Conservation (phyloP, 2,797 vertebrate species). For the Eulemur coronatus region DNA sequence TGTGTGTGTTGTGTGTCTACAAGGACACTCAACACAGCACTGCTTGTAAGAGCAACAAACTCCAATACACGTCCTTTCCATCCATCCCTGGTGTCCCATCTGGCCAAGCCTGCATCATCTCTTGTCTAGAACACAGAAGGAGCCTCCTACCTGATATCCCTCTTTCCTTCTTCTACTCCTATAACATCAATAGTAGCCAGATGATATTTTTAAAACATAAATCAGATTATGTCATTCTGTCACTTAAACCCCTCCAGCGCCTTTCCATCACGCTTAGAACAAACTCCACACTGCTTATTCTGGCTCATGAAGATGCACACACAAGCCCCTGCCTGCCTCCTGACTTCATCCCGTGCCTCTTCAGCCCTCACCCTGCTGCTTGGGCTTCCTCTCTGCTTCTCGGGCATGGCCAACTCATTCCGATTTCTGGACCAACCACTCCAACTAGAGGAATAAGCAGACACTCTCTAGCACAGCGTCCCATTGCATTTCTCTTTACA, state of each 20-base stretch:
- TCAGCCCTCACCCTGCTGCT: neutral
- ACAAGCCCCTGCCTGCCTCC: neutral
- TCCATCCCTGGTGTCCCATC: no score
- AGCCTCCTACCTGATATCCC: neutral
- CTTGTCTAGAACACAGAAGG: neutral
- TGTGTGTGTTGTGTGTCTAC: neutral
- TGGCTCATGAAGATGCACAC: neutral
- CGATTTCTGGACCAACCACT: neutral
- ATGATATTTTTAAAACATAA: neutral
- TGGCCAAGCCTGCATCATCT: no score
- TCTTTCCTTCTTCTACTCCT: neutral
- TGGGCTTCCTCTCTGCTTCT: neutral
- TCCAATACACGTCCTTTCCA: neutral
- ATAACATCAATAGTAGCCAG: neutral
- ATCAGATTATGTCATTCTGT: neutral
- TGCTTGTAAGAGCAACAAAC: neutral
- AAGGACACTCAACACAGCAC: neutral
- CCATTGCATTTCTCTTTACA: neutral
- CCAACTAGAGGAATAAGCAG: neutral
- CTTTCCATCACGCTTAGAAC: neutral
- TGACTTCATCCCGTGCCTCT: neutral
- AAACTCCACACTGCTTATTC: neutral
- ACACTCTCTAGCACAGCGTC: accelerated
- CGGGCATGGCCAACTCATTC: neutral
- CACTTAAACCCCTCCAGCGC: neutral